Evolutionary conservation across 2,113 vertebrate genomes (phyloP).

Genomic region (Psephotus haematonotus): DNA sequence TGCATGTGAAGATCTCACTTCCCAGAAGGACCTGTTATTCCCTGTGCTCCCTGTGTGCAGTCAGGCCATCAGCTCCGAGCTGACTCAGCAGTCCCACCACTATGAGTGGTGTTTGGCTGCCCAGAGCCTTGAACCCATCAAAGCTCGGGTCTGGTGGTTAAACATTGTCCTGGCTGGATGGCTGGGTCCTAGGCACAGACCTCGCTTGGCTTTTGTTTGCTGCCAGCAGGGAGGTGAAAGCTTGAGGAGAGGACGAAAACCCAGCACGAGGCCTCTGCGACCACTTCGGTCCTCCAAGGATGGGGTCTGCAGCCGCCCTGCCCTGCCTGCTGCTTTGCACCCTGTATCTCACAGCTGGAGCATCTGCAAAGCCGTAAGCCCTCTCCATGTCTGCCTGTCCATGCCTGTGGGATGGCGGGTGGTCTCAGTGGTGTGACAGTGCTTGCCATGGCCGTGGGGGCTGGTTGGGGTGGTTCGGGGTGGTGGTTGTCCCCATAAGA

Average conservation of each 20-base stretch:
- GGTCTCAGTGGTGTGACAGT: fast-evolving
- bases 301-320: neutral
- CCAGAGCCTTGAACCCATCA: neutral
- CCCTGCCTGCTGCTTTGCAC: neutral
- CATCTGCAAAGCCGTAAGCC: neutral
- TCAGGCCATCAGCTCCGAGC: too few species aligned
- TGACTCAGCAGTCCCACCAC: neutral
- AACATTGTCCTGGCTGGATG: neutral
- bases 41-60: fast-evolving
- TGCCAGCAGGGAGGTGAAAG: neutral
- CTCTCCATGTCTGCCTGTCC: neutral
- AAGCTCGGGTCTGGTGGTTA: neutral
- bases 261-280: neutral
- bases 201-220: neutral
- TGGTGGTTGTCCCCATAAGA: neutral
- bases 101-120: neutral
- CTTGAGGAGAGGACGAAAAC: neutral
- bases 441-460: fast-evolving
- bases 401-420: neutral
- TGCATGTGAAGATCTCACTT: neutral
- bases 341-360: neutral
- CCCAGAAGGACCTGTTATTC: neutral
- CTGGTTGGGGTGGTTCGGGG: neutral
- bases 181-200: neutral
- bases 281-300: neutral